Conservation (phyloP, 2,888 invertebrate genomes). For the Prosapia bicincta region DNA sequence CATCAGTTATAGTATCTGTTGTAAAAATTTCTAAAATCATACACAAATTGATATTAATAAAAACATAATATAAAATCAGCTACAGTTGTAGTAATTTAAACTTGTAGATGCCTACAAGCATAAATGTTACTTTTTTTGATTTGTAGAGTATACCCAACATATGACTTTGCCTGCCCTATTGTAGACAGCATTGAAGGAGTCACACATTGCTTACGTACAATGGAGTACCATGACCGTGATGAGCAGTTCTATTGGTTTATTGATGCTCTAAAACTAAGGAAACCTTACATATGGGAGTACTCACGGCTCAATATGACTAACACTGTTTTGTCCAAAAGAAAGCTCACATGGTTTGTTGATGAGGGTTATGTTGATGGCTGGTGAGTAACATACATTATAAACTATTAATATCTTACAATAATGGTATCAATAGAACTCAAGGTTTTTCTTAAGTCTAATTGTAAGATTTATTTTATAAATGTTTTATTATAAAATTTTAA, state of each 20-base stretch:
- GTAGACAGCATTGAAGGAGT: constrained; percentile 97
- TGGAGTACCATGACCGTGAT: constrained; percentile 98
- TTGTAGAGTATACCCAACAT: constrained; percentile 94
- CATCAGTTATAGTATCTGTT: too few relatives aligned
- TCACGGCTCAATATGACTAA: constrained; percentile 93
- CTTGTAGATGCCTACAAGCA: too few relatives aligned
- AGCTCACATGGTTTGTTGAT: constrained; percentile 97
- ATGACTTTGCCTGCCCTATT: constrained; percentile 99
- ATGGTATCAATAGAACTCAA: too few relatives aligned
- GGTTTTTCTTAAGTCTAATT: neutral
- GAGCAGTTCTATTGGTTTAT: constrained; percentile 98
- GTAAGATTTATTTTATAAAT: neutral
- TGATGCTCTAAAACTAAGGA: constrained; percentile 78
- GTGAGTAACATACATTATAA: too few relatives aligned
- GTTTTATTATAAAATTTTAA: too few relatives aligned
- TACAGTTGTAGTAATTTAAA: too few relatives aligned
- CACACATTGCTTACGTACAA: constrained; percentile 95
- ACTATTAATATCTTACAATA: too few relatives aligned
- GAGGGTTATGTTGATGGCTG: constrained; percentile 94
- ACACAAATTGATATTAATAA: too few relatives aligned
- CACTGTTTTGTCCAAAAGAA: constrained; percentile 96
- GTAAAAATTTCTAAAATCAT: too few relatives aligned
- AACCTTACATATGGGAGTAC: constrained; percentile 95
- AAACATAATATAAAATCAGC: too few relatives aligned
- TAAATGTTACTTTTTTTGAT: too few relatives aligned